These are phyloP conservation scores for Phaetusa simplex DNA, from an alignment of 2,113 vertebrate species.

Conservation along the genomic window DNA sequence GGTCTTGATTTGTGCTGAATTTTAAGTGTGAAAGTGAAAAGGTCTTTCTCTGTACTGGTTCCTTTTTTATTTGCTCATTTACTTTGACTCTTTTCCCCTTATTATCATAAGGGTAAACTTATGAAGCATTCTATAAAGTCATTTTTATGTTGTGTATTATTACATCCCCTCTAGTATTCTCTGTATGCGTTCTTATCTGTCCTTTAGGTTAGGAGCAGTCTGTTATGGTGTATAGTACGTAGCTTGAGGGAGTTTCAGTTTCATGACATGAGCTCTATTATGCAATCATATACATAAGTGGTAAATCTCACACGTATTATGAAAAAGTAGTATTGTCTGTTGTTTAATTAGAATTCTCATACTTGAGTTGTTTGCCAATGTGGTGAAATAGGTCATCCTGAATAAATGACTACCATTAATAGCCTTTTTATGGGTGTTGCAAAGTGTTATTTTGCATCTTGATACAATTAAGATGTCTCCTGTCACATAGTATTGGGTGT, in stretches of 20 bases:
- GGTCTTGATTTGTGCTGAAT: background rate
- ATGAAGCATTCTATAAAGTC: fast-evolving
- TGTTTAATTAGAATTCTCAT: background rate
- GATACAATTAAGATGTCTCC: background rate
- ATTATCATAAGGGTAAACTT: background rate
- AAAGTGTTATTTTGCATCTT: background rate
- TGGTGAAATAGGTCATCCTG: background rate
- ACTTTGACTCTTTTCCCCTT: background rate
- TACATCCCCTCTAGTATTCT: background rate
- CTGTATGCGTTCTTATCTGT: background rate
- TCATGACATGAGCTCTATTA: background rate
- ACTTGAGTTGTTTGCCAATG: background rate
- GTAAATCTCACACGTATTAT: background rate
- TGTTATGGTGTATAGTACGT: background rate
- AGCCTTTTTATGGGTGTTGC: background rate
- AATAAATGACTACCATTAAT: background rate
- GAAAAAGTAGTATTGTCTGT: background rate
- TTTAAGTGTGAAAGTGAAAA: background rate
- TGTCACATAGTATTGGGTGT: background rate
- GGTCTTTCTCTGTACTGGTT: background rate
- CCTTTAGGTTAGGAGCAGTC: background rate
- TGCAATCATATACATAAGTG: background rate
- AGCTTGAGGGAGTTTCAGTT: background rate
- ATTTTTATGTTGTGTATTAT: background rate
- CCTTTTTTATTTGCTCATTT: background rate